Evolutionary conservation across 2,797 vertebrate species (phyloP).

Genomic region (Diplodus puntazzo): DNA sequence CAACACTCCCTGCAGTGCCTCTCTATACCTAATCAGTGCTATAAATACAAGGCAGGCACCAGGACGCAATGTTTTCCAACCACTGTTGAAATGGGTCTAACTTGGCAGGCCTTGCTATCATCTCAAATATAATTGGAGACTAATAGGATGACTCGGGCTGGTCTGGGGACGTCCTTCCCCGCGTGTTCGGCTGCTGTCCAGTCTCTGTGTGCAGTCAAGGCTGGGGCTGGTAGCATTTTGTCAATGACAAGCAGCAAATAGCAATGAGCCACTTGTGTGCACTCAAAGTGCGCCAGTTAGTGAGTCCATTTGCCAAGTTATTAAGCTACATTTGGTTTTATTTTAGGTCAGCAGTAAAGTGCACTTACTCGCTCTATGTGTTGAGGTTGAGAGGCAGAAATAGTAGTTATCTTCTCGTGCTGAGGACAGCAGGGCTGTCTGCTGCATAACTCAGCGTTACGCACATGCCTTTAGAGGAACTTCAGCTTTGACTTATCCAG

Average conservation of each 20-base stretch:
- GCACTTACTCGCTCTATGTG: slow-evolving; percentile 76
- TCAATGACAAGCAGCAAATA: slow-evolving; percentile 78
- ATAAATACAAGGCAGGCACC: slow-evolving; percentile 47
- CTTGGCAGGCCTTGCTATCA: slow-evolving; percentile 77
- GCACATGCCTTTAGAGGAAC: slow-evolving; percentile 52
- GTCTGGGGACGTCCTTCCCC: slow-evolving; percentile 72
- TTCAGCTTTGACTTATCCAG: slow-evolving; percentile 40
- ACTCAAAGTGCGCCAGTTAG: slow-evolving; percentile 81
- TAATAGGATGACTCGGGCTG: slow-evolving; percentile 76
- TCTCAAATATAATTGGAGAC: slow-evolving; percentile 83
- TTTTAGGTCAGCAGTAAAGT: slow-evolving; percentile 83
- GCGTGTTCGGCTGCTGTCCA: slow-evolving; percentile 71
- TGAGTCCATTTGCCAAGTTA: slow-evolving; percentile 82
- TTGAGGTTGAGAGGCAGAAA: slow-evolving; percentile 77
- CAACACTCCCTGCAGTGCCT: slow-evolving; percentile 18
- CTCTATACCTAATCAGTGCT: slow-evolving; percentile 46
- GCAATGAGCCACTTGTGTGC: slow-evolving; percentile 78
- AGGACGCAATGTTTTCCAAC: slow-evolving; percentile 60
- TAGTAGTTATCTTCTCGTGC: slow-evolving; percentile 64
- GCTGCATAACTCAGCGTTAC: slow-evolving; percentile 59
- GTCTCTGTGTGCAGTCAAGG: slow-evolving; percentile 66
- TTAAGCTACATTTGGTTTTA: slow-evolving; percentile 84
- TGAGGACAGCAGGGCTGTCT: slow-evolving; percentile 67
- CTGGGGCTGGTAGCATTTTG: slow-evolving; percentile 68
- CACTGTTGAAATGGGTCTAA: slow-evolving; percentile 63